phyloP scores from a whole-genome alignment of 53 echinoderm and acorn worm genomes.

The Echinarachnius parma region DNA sequence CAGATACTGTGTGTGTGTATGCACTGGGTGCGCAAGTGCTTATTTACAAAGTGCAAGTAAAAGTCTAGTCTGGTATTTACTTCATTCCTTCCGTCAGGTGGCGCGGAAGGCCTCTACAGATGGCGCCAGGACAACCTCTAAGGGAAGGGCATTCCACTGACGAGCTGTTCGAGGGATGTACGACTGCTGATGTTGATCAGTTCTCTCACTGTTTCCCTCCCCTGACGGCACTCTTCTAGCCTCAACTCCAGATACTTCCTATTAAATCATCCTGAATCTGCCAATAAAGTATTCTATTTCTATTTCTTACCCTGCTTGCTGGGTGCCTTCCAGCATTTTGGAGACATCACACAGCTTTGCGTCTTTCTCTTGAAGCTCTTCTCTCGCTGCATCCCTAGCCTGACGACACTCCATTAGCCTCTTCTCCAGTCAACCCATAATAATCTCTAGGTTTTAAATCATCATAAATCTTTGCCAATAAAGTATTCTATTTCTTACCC shows the following conservation, averaged over 20 bases:
- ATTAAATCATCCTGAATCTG: too few species aligned
- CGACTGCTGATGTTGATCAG: too few species aligned
- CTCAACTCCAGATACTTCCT: slow-evolving; percentile 63
- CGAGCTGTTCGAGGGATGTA: too few species aligned
- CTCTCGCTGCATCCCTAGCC: slow-evolving; percentile 41
- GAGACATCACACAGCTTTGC: slow-evolving; percentile 32
- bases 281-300: neutral
- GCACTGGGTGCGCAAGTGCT: too few species aligned
- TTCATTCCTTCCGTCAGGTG: too few species aligned
- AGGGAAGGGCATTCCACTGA: too few species aligned
- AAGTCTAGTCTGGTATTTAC: too few species aligned
- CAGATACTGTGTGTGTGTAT: too few species aligned
- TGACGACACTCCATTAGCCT: slow-evolving; percentile 42
- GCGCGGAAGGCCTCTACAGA: too few species aligned
- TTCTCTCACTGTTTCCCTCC: slow-evolving; percentile 28
- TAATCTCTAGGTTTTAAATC: slow-evolving; percentile 82
- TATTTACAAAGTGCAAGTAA: too few species aligned
- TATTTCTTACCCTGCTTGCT: slow-evolving; percentile 66
- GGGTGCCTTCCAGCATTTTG: slow-evolving; percentile 58
- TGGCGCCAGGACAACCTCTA: too few species aligned
- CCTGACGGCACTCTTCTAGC: slow-evolving; percentile 1
- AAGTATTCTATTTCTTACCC: slow-evolving; percentile 51
- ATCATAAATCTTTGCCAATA: neutral
- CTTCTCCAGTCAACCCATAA: slow-evolving; percentile 68
- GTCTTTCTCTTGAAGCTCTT: slow-evolving; percentile 45